phyloP scores from a whole-genome alignment of 2,113 vertebrate species.

The Dipodomys spectabilis region DNA sequence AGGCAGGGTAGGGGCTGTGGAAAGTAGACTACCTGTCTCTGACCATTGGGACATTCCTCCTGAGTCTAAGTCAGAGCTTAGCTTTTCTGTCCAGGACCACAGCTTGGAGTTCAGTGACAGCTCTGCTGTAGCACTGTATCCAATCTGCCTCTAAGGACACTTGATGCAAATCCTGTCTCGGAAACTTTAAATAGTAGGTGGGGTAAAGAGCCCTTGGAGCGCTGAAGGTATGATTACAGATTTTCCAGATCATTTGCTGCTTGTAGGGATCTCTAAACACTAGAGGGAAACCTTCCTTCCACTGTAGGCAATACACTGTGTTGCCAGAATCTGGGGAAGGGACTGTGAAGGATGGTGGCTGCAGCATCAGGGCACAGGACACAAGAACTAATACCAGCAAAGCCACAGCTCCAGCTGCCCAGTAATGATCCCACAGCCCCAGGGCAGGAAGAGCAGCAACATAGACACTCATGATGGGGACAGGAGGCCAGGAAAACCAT shows the following conservation, averaged over 20 bases:
- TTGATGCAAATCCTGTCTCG: background rate
- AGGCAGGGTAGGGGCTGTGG: background rate
- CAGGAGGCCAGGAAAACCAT: too few species aligned
- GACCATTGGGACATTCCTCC: rapidly evolving
- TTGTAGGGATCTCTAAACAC: background rate
- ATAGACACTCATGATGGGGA: rapidly evolving
- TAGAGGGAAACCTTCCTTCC: background rate
- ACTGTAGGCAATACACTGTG: rapidly evolving
- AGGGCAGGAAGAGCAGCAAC: too few species aligned
- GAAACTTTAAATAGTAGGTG: background rate
- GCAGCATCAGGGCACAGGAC: background rate
- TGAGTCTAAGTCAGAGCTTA: background rate
- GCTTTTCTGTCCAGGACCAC: background rate
- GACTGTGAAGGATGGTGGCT: background rate
- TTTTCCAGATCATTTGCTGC: background rate
- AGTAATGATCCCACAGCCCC: background rate
- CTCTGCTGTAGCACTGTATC: background rate
- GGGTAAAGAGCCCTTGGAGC: background rate
- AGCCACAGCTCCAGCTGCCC: background rate
- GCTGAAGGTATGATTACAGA: constrained; percentile 33
- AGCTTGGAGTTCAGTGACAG: background rate
- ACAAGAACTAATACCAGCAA: background rate
- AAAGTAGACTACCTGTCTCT: background rate
- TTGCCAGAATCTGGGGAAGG: background rate
- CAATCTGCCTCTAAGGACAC: background rate